These are phyloP conservation scores for Ceratosolen fusciceps DNA, from an alignment of 1,140 invertebrate genomes.

Conservation along the genomic window DNA sequence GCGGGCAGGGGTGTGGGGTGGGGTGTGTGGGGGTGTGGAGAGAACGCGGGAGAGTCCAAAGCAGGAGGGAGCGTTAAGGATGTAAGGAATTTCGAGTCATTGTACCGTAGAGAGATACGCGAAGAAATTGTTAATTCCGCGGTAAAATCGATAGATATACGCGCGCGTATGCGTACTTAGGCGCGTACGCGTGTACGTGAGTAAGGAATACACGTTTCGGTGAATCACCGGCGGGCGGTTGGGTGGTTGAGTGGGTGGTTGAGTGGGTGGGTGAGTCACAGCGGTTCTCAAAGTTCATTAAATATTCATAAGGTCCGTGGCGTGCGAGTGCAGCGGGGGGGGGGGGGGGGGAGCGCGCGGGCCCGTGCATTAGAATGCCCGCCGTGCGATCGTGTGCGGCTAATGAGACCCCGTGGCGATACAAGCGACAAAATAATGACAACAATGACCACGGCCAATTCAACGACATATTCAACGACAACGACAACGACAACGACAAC, in stretches of 20 bases:
- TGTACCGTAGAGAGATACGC: neutral
- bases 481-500: too few species aligned
- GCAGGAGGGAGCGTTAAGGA: too few species aligned
- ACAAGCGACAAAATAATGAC: neutral
- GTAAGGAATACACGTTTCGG: neutral
- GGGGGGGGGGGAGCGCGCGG: neutral
- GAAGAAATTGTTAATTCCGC: constrained; percentile 1
- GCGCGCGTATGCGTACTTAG: too few species aligned
- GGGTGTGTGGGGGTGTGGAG: too few species aligned
- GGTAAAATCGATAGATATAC: constrained; percentile 22
- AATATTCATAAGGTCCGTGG: constrained; percentile 18
- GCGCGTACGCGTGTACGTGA: too few species aligned
- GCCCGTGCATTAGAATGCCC: neutral
- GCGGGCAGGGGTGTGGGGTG: too few species aligned
- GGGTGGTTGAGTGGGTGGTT: too few species aligned
- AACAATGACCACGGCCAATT: too few species aligned
- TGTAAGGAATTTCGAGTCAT: neutral
- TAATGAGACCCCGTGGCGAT: neutral
- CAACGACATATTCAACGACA: too few species aligned
- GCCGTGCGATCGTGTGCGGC: neutral
- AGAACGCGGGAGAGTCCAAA: too few species aligned
- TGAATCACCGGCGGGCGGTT: constrained; percentile 32
- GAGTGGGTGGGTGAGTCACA: constrained; percentile 32
- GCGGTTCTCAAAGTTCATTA: neutral
- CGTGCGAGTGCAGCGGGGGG: neutral